Evolutionary conservation across 1,140 invertebrate genomes (phyloP).

Genomic region (Arion vulgaris): DNA sequence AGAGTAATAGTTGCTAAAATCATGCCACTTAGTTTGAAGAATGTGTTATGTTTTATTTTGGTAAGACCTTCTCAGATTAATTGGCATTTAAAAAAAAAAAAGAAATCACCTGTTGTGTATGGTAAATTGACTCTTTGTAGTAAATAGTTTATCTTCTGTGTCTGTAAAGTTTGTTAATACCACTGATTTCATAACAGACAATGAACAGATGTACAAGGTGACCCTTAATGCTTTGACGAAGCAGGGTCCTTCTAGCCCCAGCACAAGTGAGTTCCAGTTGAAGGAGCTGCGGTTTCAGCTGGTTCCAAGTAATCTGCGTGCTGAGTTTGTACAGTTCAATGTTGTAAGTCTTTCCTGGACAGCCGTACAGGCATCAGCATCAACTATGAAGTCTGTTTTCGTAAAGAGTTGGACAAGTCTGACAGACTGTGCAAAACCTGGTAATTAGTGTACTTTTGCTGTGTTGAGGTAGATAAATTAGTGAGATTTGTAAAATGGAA

Average conservation of each 20-base stretch:
- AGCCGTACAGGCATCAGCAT: neutral
- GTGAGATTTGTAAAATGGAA: too few species aligned
- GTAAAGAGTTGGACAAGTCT: slow-evolving; percentile 5
- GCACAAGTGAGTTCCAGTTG: neutral
- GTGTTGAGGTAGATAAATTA: too few species aligned
- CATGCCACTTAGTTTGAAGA: too few species aligned
- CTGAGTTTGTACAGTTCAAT: neutral
- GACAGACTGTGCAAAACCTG: neutral
- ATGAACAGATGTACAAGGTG: neutral
- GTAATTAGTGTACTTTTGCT: neutral
- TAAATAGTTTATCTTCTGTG: too few species aligned
- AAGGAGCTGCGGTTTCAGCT: neutral
- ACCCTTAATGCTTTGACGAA: neutral
- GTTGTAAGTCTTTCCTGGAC: neutral
- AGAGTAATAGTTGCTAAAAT: too few species aligned
- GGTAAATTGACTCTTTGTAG: too few species aligned
- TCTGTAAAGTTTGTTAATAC: too few species aligned
- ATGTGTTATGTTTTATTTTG: too few species aligned
- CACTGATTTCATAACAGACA: neutral
- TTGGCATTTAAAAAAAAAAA: too few species aligned
- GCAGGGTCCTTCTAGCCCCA: neutral
- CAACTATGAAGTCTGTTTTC: slow-evolving; percentile 21
- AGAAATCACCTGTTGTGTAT: too few species aligned
- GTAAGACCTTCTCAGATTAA: too few species aligned
- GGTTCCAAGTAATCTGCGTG: neutral